These are phyloP conservation scores for Amphilophus citrinellus DNA, from an alignment of 2,113 vertebrate genomes.

Conservation along the genomic window DNA sequence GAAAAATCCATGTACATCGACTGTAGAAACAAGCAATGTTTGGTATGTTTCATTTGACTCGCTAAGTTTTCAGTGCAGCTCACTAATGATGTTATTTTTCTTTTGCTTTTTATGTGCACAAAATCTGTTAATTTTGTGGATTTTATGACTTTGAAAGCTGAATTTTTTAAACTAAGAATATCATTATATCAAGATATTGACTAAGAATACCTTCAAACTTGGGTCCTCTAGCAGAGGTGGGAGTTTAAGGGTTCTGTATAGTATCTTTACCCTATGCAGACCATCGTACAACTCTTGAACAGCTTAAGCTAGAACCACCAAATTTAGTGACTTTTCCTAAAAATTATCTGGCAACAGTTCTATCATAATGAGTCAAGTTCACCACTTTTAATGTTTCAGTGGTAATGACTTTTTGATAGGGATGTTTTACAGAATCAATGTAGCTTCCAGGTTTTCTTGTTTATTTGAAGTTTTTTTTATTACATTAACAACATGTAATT, in stretches of 20 bases:
- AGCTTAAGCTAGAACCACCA: too few relatives aligned
- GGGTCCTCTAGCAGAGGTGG: fast-evolving
- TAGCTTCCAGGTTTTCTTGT: too few relatives aligned
- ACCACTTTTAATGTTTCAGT: too few relatives aligned
- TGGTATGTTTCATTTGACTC: too few relatives aligned
- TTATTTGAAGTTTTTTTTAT: too few relatives aligned
- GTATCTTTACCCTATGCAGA: background rate
- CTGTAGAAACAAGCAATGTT: background rate
- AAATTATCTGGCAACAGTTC: too few relatives aligned
- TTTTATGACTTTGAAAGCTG: background rate
- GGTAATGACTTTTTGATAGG: too few relatives aligned
- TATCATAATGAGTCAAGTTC: too few relatives aligned
- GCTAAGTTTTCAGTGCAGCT: background rate
- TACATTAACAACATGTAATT: too few relatives aligned
- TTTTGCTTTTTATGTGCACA: background rate
- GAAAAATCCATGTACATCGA: fast-evolving
- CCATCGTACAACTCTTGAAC: too few relatives aligned
- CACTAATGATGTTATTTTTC: background rate
- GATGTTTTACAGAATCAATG: too few relatives aligned
- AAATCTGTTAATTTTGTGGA: background rate
- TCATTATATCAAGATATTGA: background rate
- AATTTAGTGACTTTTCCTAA: too few relatives aligned
- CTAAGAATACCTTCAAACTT: background rate
- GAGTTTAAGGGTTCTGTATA: background rate
- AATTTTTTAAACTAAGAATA: background rate